Evolutionary conservation across 1,140 invertebrate species (phyloP).

Genomic region (Spodoptera frugiperda): DNA sequence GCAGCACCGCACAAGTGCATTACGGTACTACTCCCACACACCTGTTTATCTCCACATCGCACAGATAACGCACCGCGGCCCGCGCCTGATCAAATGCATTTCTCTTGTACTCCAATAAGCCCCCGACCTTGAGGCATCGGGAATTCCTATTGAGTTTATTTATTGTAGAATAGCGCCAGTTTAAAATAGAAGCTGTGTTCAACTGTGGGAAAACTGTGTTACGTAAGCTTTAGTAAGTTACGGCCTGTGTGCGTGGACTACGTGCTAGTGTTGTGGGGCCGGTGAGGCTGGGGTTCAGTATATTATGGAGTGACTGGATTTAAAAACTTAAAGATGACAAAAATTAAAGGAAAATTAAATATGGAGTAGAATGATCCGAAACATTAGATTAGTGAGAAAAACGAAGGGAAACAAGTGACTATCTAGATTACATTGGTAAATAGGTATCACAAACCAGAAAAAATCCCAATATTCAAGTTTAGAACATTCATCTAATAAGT

Average conservation of each 20-base stretch:
- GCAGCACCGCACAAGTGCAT: slow-evolving; percentile 32
- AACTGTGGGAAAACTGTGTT: slow-evolving; percentile 36
- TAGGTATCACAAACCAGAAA: too few relatives aligned
- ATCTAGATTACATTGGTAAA: too few relatives aligned
- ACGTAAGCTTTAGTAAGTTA: slow-evolving; percentile 10
- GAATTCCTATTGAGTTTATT: slow-evolving; percentile 43
- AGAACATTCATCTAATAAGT: too few relatives aligned
- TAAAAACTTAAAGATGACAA: too few relatives aligned
- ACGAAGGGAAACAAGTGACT: too few relatives aligned
- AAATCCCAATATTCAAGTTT: too few relatives aligned
- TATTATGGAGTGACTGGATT: too few relatives aligned
- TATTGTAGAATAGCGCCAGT: slow-evolving; percentile 42
- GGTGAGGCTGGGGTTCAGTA: too few relatives aligned
- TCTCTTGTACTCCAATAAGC: slow-evolving; percentile 77
- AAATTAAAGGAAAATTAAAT: too few relatives aligned
- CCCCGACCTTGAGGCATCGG: slow-evolving; percentile 42
- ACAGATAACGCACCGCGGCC: slow-evolving; percentile 65
- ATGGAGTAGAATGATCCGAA: too few relatives aligned
- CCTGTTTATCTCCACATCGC: slow-evolving; percentile 70
- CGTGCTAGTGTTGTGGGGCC: neutral
- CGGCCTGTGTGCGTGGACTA: neutral
- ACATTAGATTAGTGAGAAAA: too few relatives aligned
- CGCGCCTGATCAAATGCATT: slow-evolving; percentile 75
- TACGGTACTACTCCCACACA: slow-evolving; percentile 60
- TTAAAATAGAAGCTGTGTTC: slow-evolving; percentile 48